phyloP scores from a whole-genome alignment of 2,888 invertebrate species.

The Petrophora chlorosata region DNA sequence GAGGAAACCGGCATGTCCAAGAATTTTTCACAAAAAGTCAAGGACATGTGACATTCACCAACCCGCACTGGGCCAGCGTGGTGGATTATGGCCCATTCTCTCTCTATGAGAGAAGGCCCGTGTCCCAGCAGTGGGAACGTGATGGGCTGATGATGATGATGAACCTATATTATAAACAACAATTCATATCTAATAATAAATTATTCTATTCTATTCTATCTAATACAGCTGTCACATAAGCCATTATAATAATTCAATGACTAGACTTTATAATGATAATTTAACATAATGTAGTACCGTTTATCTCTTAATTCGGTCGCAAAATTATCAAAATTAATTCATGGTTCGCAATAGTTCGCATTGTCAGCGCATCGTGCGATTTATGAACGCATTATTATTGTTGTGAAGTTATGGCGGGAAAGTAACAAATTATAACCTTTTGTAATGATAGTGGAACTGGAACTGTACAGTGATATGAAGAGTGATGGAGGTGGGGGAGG shows the following conservation, averaged over 20 bases:
- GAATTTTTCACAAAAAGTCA: too few relatives aligned
- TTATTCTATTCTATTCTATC: too few relatives aligned
- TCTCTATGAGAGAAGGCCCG: too few relatives aligned
- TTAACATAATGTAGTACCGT: background rate
- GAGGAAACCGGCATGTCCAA: too few relatives aligned
- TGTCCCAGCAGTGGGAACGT: too few relatives aligned
- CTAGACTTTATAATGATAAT: background rate
- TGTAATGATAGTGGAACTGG: constrained; percentile 13
- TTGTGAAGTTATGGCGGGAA: constrained; percentile 4
- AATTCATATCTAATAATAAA: too few relatives aligned
- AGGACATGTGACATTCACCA: too few relatives aligned
- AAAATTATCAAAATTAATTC: background rate
- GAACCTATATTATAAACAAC: too few relatives aligned
- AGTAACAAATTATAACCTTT: constrained; percentile 14
- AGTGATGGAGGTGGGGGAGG: background rate
- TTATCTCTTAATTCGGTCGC: background rate
- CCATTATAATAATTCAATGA: background rate
- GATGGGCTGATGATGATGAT: too few relatives aligned
- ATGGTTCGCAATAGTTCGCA: background rate
- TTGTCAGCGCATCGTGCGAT: constrained; percentile 7
- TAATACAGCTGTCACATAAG: too few relatives aligned
- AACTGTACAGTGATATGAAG: constrained; percentile 8
- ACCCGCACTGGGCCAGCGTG: too few relatives aligned
- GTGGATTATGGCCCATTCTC: too few relatives aligned
- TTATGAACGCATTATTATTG: constrained; percentile 3